Evolutionary conservation across 1,140 invertebrate genomes (phyloP).

Genomic region (Cherax destructor): DNA sequence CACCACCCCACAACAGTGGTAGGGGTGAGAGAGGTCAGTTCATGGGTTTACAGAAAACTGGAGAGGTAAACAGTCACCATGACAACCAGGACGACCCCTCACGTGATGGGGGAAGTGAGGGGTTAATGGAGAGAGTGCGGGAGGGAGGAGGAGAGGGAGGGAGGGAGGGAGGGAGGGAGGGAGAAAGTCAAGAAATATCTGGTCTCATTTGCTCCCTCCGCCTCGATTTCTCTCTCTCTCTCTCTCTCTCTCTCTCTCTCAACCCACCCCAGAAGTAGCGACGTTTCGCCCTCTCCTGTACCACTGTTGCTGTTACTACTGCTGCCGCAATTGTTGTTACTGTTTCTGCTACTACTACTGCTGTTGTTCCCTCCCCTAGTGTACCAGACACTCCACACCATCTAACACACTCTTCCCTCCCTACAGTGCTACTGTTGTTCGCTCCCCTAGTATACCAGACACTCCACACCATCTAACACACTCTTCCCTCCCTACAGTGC

Average conservation of each 20-base stretch:
- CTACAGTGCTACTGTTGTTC: not conserved
- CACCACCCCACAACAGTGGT: too few species aligned
- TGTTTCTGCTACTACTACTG: too few species aligned
- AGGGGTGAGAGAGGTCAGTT: too few species aligned
- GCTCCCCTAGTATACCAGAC: not conserved
- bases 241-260: not conserved
- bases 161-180: not conserved
- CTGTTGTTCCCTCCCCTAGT: too few species aligned
- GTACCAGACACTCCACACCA: too few species aligned
- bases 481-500: constrained; percentile 77
- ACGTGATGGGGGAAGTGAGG: not conserved
- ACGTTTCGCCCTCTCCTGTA: too few species aligned
- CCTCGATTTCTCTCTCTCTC: not conserved
- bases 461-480: not conserved
- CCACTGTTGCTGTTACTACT: too few species aligned
- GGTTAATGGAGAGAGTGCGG: not conserved
- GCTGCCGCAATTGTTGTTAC: too few species aligned
- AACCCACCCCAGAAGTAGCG: too few species aligned
- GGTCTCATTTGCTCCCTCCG: too few species aligned
- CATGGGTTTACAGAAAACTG: too few species aligned
- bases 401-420: not conserved
- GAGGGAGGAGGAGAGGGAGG: too few species aligned
- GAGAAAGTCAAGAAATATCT: not conserved
- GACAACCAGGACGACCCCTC: not conserved
- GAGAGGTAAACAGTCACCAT: not conserved